These are phyloP conservation scores for Drosophila chauvacae DNA, from an alignment of 1,140 invertebrate species.

Conservation along the genomic window DNA sequence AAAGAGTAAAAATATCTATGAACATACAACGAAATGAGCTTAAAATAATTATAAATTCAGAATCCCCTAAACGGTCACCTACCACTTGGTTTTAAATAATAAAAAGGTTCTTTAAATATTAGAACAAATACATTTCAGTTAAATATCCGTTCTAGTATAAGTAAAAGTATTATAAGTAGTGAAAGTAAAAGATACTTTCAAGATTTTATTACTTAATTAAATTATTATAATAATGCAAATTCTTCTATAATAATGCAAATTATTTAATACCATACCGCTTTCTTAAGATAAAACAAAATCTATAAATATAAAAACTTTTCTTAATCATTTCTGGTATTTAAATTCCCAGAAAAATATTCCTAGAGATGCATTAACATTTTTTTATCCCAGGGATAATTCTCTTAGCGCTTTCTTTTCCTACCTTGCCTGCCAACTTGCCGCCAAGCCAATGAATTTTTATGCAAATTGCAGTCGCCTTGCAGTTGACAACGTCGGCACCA, in stretches of 20 bases:
- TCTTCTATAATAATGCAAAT: background rate
- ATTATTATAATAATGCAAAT: background rate
- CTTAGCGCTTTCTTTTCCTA: background rate
- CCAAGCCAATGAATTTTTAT: constrained; percentile 81
- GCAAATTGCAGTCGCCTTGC: constrained; percentile 79
- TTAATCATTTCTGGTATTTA: constrained; percentile 9
- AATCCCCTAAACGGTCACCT: no score
- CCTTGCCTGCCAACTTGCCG: constrained; percentile 62
- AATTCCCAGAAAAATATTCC: constrained; percentile 19
- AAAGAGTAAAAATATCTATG: no score
- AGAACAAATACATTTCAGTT: no score
- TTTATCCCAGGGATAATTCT: constrained; percentile 33
- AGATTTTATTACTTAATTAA: no score
- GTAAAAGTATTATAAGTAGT: no score
- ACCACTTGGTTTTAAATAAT: no score
- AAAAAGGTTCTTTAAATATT: no score
- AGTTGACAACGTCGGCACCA: constrained; percentile 67
- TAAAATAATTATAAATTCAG: no score
- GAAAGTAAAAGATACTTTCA: no score
- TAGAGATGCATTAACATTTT: constrained; percentile 22
- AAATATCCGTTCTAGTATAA: no score
- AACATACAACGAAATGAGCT: no score
- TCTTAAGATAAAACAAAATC: background rate
- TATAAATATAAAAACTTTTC: background rate
- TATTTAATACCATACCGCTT: background rate